Conservation (phyloP, 23 tunicate species). For the Phallusia fumigata region DNA sequence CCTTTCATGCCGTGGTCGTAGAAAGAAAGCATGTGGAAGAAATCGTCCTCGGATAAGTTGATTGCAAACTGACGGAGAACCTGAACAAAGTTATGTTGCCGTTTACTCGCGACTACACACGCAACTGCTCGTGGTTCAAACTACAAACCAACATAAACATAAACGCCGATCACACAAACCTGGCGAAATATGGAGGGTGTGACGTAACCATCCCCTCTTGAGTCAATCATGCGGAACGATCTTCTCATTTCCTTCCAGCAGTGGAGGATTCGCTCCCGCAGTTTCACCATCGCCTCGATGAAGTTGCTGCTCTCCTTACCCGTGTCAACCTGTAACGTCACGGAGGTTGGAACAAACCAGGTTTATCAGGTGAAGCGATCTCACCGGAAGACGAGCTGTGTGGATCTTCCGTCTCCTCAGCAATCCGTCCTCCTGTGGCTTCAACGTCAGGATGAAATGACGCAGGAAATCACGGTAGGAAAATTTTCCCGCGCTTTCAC, state of each 20-base stretch:
- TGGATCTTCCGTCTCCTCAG: slow-evolving; percentile 55
- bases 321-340: slow-evolving; percentile 75
- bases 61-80: slow-evolving; percentile 65
- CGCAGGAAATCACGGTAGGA: slow-evolving; percentile 68
- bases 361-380: too few species aligned
- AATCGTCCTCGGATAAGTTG: slow-evolving; percentile 76
- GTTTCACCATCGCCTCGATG: slow-evolving; percentile 62
- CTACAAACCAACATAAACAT: too few species aligned
- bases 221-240: slow-evolving; percentile 48
- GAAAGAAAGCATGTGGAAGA: slow-evolving; percentile 72
- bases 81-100: slow-evolving; percentile 26
- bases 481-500: slow-evolving; percentile 51
- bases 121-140: too few species aligned
- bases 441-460: slow-evolving; percentile 73
- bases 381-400: slow-evolving; percentile 58
- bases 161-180: slow-evolving; percentile 50
- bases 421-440: slow-evolving; percentile 69
- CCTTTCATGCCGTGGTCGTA: slow-evolving; percentile 82
- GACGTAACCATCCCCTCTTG: slow-evolving; percentile 56
- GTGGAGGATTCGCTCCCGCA: slow-evolving; percentile 49
- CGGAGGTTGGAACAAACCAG: too few species aligned
- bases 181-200: slow-evolving; percentile 70
- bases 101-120: too few species aligned
- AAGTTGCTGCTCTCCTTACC: slow-evolving; percentile 67
- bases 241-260: slow-evolving; percentile 89